These are phyloP conservation scores for Aramus guarauna DNA, from an alignment of 2,113 vertebrate species.

Conservation along the genomic window DNA sequence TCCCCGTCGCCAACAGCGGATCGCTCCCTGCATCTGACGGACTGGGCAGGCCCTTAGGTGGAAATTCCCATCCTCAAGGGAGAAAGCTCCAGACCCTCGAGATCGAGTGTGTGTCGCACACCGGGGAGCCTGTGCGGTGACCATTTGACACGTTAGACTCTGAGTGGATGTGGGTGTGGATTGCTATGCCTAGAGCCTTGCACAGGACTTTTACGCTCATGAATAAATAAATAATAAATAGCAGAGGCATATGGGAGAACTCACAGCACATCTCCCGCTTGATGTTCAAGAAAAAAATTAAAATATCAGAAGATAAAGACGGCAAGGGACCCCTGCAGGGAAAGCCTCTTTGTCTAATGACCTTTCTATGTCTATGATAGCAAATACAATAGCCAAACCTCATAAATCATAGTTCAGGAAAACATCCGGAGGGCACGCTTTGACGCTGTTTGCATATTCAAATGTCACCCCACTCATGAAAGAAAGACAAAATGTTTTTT, in stretches of 20 bases:
- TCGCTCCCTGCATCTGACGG: rapidly evolving
- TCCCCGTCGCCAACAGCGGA: rapidly evolving
- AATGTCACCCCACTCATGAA: constrained; percentile 80
- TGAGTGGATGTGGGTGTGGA: neutral
- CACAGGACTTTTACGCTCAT: neutral
- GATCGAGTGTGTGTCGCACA: rapidly evolving
- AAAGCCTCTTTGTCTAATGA: constrained; percentile 75
- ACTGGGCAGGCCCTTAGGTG: neutral
- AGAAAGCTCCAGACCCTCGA: rapidly evolving
- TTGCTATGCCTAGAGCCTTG: neutral
- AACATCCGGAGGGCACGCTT: constrained; percentile 67
- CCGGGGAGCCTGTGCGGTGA: rapidly evolving
- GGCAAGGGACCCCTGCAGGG: constrained; percentile 47
- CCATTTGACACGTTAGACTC: rapidly evolving
- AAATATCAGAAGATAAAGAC: constrained; percentile 72
- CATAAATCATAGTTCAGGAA: constrained; percentile 79
- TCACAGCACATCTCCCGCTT: neutral
- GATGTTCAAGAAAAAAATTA: constrained; percentile 43
- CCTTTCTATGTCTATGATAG: constrained; percentile 73
- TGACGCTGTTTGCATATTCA: constrained; percentile 79
- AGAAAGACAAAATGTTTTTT: constrained; percentile 74
- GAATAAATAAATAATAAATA: constrained; percentile 23
- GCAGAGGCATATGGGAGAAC: neutral
- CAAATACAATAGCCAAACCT: constrained; percentile 73
- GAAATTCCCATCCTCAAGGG: neutral